A percentile compares a stretch with the other conserved stretches of the same genome.
These are phyloP conservation scores for Labeo rohita DNA, from an alignment of 2,113 vertebrate species.

Conservation along the genomic window DNA sequence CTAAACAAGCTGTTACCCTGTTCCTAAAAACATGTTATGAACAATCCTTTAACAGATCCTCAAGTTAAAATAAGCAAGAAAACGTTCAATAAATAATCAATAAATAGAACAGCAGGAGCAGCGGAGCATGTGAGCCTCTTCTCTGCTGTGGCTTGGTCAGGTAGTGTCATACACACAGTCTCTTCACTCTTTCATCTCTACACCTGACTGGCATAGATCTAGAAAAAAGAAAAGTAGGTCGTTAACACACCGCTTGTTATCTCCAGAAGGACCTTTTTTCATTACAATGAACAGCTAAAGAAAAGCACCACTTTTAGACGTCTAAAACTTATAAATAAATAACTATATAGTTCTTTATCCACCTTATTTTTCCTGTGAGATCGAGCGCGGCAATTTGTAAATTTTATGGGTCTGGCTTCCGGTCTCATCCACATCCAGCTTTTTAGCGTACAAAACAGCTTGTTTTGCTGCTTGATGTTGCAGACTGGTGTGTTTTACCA, in stretches of 20 bases:
- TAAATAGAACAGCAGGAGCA: slow-evolving; percentile 49
- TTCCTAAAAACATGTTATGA: neutral
- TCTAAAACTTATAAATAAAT: too few species aligned
- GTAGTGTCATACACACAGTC: slow-evolving; percentile 71
- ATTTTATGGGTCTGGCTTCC: too few species aligned
- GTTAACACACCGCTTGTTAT: neutral
- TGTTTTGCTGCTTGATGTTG: too few species aligned
- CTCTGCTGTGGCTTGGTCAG: neutral
- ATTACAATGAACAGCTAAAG: neutral
- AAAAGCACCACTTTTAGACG: neutral
- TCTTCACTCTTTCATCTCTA: slow-evolving; percentile 42
- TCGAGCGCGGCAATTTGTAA: too few species aligned
- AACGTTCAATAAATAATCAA: slow-evolving; percentile 61
- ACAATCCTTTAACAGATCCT: slow-evolving; percentile 4
- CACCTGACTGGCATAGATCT: slow-evolving; percentile 52
- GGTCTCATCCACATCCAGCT: too few species aligned
- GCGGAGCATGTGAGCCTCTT: neutral
- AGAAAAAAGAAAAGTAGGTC: neutral
- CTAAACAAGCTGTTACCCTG: neutral
- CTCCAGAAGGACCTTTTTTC: neutral
- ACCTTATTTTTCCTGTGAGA: too few species aligned
- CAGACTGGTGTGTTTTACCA: too few species aligned
- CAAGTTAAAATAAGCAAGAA: slow-evolving; percentile 11
- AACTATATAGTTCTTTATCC: too few species aligned
- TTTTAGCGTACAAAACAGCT: too few species aligned